A percentile compares a stretch with the other conserved stretches of the same genome.
Conservation (phyloP, 2,113 vertebrate species). For the Lasiurus cinereus region DNA sequence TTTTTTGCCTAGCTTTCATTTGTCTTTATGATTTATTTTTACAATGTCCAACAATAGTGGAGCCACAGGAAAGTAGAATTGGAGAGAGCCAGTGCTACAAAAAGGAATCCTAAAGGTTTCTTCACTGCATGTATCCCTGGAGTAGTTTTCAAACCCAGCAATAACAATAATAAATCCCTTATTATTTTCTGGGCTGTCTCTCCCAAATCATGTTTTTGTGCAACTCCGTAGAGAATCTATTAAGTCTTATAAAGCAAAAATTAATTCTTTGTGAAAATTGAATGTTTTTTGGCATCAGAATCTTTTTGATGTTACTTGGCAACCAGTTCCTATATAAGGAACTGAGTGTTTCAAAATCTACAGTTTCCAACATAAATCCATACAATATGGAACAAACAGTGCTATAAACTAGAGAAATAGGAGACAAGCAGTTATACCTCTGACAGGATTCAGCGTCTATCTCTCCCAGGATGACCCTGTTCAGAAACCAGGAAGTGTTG, state of each 20-base stretch:
- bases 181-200: not conserved
- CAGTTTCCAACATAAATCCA: slow-evolving; percentile 33
- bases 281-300: slow-evolving; percentile 24
- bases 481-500: not conserved
- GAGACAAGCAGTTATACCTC: not conserved
- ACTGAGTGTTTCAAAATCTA: slow-evolving; percentile 16
- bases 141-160: not conserved
- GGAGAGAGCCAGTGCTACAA: not conserved
- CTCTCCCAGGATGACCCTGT: not conserved
- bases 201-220: not conserved
- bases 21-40: not conserved
- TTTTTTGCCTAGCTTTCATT: slow-evolving; percentile 10
- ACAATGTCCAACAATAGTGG: not conserved
- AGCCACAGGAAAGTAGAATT: not conserved
- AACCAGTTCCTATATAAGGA: slow-evolving; percentile 39
- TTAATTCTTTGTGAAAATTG: slow-evolving; percentile 34
- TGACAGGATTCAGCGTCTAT: not conserved
- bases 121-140: not conserved
- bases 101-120: not conserved
- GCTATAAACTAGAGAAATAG: not conserved
- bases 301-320: slow-evolving; percentile 55
- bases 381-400: not conserved
- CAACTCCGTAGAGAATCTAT: not conserved
- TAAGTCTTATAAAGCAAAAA: slow-evolving; percentile 40
- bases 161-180: not conserved